These are phyloP conservation scores for Piscicola geometra DNA, from an alignment of 2,888 invertebrate genomes.

Conservation along the genomic window DNA sequence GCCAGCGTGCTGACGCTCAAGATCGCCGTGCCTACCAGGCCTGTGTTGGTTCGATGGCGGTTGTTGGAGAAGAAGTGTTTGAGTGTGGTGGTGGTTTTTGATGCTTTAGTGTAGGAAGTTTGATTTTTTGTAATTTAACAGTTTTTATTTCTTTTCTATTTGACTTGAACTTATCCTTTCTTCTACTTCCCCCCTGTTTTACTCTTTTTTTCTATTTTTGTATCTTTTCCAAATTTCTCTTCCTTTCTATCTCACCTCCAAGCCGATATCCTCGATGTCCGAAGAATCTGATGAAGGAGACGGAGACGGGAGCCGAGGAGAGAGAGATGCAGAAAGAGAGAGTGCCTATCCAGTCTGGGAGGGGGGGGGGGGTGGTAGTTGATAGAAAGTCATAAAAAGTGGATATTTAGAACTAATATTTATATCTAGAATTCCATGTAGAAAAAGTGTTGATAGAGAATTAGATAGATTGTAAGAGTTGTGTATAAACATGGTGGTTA, in stretches of 20 bases:
- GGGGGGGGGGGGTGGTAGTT: background rate
- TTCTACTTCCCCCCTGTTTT: too few species aligned
- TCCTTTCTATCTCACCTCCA: constrained; percentile 38
- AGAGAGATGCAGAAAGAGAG: constrained; percentile 47
- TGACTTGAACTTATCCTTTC: too few species aligned
- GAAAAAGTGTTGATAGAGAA: too few species aligned
- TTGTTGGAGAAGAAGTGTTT: background rate
- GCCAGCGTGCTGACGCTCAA: constrained; percentile 44
- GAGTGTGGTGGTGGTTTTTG: too few species aligned
- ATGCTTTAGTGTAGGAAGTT: too few species aligned
- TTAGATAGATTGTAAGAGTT: background rate
- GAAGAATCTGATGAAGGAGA: constrained; percentile 45
- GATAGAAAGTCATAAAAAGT: background rate
- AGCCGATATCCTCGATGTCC: constrained; percentile 44
- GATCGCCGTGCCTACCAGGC: constrained; percentile 43
- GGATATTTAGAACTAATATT: background rate
- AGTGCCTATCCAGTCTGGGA: constrained; percentile 47
- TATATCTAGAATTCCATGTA: too few species aligned
- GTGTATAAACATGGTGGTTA: background rate
- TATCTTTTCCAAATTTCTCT: background rate
- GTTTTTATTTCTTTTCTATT: too few species aligned
- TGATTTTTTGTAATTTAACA: too few species aligned
- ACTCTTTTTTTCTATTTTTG: background rate
- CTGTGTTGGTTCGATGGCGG: background rate
- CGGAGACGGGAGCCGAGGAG: constrained; percentile 45